phyloP scores from a whole-genome alignment of 2,888 invertebrate species.

The Eilema caniola region DNA sequence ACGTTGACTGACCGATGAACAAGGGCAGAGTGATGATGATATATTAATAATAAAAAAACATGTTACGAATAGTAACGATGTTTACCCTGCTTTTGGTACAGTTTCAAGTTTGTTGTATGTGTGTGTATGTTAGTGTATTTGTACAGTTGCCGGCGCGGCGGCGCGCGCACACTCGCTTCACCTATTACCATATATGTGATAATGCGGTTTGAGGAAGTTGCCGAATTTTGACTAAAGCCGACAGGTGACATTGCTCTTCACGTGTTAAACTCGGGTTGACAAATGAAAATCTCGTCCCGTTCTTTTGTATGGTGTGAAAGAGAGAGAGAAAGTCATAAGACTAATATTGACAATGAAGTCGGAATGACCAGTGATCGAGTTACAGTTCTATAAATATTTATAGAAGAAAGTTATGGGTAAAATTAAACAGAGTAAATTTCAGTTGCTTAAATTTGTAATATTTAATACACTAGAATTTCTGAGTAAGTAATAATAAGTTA shows the following conservation, averaged over 20 bases:
- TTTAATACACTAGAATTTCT: background rate
- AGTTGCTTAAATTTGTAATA: background rate
- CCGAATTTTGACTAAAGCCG: constrained; percentile 73
- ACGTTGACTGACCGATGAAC: too few relatives aligned
- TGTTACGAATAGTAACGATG: constrained; percentile 18
- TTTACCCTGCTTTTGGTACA: constrained; percentile 57
- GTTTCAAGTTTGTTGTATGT: constrained; percentile 56
- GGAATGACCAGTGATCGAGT: constrained; percentile 45
- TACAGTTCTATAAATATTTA: constrained; percentile 62
- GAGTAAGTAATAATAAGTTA: background rate
- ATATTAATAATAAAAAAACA: constrained; percentile 8
- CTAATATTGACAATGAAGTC: constrained; percentile 42
- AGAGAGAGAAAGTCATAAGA: constrained; percentile 24
- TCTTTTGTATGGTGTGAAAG: constrained; percentile 26
- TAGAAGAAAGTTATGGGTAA: constrained; percentile 65
- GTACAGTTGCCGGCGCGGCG: constrained; percentile 67
- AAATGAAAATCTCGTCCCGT: constrained; percentile 26
- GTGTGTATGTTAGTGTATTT: constrained; percentile 56
- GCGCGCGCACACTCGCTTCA: constrained; percentile 67
- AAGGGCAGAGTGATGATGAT: background rate
- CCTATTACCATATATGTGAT: constrained; percentile 78
- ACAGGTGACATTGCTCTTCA: constrained; percentile 71
- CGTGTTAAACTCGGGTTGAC: constrained; percentile 51
- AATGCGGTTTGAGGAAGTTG: constrained; percentile 72
- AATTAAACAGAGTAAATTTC: constrained; percentile 49